A percentile compares a stretch with the other conserved stretches of the same genome.
Conservation (phyloP, 2,113 vertebrate species). For the Muntiacus muntjak region DNA sequence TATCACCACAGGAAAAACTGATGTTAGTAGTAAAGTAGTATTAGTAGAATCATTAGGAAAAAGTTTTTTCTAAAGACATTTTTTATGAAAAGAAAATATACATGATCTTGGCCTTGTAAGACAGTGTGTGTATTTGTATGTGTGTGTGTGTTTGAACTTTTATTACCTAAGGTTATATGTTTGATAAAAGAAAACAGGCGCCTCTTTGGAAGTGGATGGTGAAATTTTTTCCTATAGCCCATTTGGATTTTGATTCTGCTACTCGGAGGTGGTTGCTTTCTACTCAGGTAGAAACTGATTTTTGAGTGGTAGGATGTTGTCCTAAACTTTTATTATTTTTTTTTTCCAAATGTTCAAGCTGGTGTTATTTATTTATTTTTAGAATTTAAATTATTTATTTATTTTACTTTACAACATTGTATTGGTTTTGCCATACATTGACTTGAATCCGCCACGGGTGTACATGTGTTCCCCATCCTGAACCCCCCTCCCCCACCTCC, state of each 20-base stretch:
- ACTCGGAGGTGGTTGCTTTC: background rate
- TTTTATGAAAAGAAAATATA: background rate
- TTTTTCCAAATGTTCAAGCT: too few species aligned
- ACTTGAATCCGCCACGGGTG: too few species aligned
- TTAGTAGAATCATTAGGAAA: background rate
- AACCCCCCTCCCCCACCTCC: too few species aligned
- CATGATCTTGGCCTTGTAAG: background rate
- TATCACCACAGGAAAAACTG: background rate
- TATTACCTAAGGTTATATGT: background rate
- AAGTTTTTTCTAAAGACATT: background rate
- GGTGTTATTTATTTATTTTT: too few species aligned
- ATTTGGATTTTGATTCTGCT: background rate
- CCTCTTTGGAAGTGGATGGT: background rate
- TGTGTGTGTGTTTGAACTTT: background rate
- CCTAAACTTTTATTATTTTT: background rate
- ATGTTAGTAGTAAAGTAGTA: background rate
- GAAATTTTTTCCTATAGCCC: background rate
- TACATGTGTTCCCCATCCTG: too few species aligned
- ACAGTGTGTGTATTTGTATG: background rate
- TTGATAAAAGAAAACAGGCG: background rate
- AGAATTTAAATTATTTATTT: too few species aligned
- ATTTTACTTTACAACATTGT: too few species aligned
- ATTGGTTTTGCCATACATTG: too few species aligned
- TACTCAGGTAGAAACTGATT: background rate
- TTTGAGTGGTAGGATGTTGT: background rate